Evolutionary conservation across 2,113 vertebrate species (phyloP).

Genomic region (Oncorhynchus mykiss): DNA sequence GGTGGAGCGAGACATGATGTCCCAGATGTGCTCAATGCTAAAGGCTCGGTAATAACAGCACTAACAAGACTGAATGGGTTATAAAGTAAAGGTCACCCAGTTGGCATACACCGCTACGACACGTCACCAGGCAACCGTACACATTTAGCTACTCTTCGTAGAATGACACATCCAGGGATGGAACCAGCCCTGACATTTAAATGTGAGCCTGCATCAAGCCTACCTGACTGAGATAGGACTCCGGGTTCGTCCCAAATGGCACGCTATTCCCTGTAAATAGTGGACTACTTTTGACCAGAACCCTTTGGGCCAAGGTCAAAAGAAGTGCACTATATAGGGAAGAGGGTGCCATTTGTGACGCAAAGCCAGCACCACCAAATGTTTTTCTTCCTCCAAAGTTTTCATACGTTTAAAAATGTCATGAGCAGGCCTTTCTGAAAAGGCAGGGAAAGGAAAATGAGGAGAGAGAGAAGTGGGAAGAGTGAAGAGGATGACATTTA

Average conservation of each 20-base stretch:
- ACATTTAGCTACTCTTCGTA: conserved; percentile 36
- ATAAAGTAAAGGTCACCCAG: conserved; percentile 52
- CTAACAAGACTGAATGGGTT: conserved; percentile 21
- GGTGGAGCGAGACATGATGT: too few relatives aligned
- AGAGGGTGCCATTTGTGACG: too few relatives aligned
- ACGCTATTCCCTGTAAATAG: too few relatives aligned
- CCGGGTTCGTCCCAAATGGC: conserved; percentile 5
- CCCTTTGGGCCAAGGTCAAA: too few relatives aligned
- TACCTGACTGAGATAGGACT: conserved; percentile 42
- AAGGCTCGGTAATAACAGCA: conserved; percentile 15
- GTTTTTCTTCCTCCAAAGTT: conserved; percentile 32
- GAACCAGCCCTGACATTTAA: conserved; percentile 69
- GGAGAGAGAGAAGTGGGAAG: too few relatives aligned
- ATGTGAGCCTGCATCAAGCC: conserved; percentile 45
- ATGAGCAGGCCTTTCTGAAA: conserved; percentile 52
- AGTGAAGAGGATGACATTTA: conserved; percentile 60
- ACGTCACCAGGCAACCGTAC: conserved; percentile 15
- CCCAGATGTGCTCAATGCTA: neutral
- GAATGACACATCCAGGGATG: conserved; percentile 34
- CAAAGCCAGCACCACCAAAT: conserved; percentile 45
- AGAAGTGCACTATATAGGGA: too few relatives aligned
- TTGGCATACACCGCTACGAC: conserved; percentile 12
- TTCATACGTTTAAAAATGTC: conserved; percentile 54
- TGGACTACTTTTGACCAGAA: neutral
- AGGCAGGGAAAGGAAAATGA: conserved; percentile 44